These are phyloP conservation scores for Papilio aristodemus DNA, from an alignment of 1,140 invertebrate species.

Conservation along the genomic window DNA sequence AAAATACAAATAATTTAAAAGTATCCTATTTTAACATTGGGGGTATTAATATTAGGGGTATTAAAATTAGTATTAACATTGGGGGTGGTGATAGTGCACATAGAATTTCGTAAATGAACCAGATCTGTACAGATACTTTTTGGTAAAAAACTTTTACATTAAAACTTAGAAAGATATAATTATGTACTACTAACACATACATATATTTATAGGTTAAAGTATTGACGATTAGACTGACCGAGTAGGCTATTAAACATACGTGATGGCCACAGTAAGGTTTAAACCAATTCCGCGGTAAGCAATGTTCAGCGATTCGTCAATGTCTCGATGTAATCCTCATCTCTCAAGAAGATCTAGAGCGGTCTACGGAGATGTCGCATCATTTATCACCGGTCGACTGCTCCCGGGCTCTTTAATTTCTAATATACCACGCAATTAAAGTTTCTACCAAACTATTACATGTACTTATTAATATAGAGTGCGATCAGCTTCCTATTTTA, in stretches of 20 bases:
- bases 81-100: too few relatives aligned
- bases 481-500: too few relatives aligned
- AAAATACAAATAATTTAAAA: too few relatives aligned
- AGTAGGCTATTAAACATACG: neutral
- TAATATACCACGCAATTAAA: slow-evolving; percentile 7
- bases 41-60: too few relatives aligned
- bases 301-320: slow-evolving; percentile 72
- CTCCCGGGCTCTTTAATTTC: slow-evolving; percentile 20
- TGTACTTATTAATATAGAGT: too few relatives aligned
- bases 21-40: too few relatives aligned
- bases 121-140: too few relatives aligned
- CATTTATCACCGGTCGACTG: slow-evolving; percentile 64
- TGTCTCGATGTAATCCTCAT: slow-evolving; percentile 69
- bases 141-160: too few relatives aligned
- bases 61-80: too few relatives aligned
- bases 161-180: too few relatives aligned
- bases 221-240: neutral
- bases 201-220: neutral
- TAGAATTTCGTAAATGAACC: too few relatives aligned
- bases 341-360: slow-evolving; percentile 73
- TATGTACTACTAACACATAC: neutral
- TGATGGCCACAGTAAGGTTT: slow-evolving; percentile 42
- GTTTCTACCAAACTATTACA: neutral
- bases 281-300: slow-evolving; percentile 69
- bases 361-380: slow-evolving; percentile 62